Evolutionary conservation across 2,113 vertebrate genomes (phyloP).

Genomic region (Xenopus tropicalis): DNA sequence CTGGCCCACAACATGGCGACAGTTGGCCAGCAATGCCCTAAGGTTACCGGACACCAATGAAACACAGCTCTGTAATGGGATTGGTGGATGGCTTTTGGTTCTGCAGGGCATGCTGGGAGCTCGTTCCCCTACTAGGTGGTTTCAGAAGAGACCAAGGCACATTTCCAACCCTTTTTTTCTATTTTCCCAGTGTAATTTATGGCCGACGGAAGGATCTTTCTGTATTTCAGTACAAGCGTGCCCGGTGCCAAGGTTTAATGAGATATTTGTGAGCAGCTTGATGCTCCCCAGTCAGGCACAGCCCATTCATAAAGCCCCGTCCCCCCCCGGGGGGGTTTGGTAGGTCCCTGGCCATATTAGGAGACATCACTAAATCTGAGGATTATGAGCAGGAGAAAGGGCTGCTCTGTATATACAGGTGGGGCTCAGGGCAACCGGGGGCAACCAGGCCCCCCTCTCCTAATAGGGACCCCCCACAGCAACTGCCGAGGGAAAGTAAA

Average conservation of each 20-base stretch:
- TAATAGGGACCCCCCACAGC: too few relatives aligned
- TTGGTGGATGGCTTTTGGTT: too few relatives aligned
- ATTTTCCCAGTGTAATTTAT: not conserved
- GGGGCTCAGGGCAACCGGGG: too few relatives aligned
- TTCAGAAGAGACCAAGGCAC: not conserved
- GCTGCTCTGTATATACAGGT: not conserved
- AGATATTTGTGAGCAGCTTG: not conserved
- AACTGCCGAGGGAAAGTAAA: too few relatives aligned
- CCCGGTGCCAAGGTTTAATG: not conserved
- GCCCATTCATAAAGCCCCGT: not conserved
- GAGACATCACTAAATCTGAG: not conserved
- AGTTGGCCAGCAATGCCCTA: too few relatives aligned
- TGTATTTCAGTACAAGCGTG: not conserved
- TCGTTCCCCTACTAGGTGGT: not conserved
- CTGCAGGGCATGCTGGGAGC: too few relatives aligned
- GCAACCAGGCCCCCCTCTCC: too few relatives aligned
- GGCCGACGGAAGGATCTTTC: not conserved
- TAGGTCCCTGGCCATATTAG: not conserved
- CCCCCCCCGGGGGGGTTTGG: not conserved
- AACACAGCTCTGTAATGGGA: too few relatives aligned
- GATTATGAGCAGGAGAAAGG: not conserved
- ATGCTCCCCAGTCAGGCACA: not conserved
- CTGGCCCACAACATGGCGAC: too few relatives aligned
- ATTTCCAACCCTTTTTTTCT: not conserved
- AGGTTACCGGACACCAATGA: too few relatives aligned